Percentiles rank a stretch among this genome's conserved stretches.
Conservation (phyloP, 2,113 vertebrate species). For the Pseudopipra pipra region DNA sequence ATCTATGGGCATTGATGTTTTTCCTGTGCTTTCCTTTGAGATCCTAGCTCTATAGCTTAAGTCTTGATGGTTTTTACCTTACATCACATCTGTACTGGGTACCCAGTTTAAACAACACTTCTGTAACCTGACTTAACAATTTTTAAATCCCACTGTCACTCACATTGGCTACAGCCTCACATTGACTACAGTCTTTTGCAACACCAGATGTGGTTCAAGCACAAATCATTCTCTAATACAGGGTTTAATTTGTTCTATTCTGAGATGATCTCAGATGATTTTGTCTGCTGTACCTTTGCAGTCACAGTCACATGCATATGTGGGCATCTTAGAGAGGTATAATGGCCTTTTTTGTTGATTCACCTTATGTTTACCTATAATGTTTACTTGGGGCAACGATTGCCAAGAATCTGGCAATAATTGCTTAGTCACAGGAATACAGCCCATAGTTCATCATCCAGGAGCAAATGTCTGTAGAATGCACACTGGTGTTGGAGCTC, state of each 20-base stretch:
- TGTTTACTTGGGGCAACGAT: not conserved
- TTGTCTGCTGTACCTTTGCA: not conserved
- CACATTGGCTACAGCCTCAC: not conserved
- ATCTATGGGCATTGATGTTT: not conserved
- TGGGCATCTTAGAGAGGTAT: not conserved
- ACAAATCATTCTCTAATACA: not conserved
- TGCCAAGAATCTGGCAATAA: not conserved
- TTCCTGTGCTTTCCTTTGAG: not conserved
- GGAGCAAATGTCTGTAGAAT: not conserved
- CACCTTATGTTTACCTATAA: not conserved
- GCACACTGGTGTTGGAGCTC: not conserved
- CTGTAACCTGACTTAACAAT: not conserved
- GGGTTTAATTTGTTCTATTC: not conserved
- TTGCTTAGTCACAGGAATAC: not conserved
- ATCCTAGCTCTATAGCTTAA: not conserved
- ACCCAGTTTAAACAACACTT: not conserved
- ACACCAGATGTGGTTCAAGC: not conserved
- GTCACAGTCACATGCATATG: not conserved
- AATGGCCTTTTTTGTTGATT: not conserved
- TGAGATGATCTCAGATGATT: not conserved
- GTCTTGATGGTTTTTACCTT: not conserved
- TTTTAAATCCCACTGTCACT: not conserved
- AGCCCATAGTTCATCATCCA: not conserved
- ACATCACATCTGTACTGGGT: not conserved
- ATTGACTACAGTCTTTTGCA: not conserved